Evolutionary conservation across 1,140 invertebrate species (phyloP), one percentile per base, ranked within the genome.

Genomic region (Berghia stephanieae): DNA sequence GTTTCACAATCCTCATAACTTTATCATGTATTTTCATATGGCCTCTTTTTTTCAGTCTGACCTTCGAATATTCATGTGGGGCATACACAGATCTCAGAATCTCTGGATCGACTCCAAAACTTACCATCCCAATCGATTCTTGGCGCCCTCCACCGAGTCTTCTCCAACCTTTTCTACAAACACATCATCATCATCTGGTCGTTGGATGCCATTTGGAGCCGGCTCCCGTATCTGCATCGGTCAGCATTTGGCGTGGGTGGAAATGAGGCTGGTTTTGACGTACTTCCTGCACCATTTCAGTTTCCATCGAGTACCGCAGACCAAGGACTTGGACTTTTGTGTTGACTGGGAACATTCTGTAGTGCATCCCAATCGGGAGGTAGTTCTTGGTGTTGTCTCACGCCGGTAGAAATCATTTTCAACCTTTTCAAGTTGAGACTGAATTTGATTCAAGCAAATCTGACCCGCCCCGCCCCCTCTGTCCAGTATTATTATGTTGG

Each of bases 311-410:
- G 75, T 73, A 8, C n/a, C 73, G 21, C 77, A 77, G 40, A 83
- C 83, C 2, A 71, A 78, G 8, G 77, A 73, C n/a, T 67, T 84
- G 10, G 68, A 74, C 43, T 83, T 84, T 66, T 82, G 81, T 10
- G 80, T 80, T 1, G 83, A 84, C 69, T 84, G 82, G 81, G 79
- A 79, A 13, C 83, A 84, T 60, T 81, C 83, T 36, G 83, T 84
- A 10, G 80, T 84, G 1, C 83, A 84, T 66, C 80, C 81, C 2
- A 82, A 84, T 46, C 79, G 81, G 60, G 83, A 84, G 68, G 78
- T 84, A 69, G 16, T 81, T 10, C 79, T 84, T 44, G 77, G 52
- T 24, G 70, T 79, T 67, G 63, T 38, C 31, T 38, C 34, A 38
- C n/a, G 63, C 36, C 27, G 63, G 24, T 67, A n/a, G n/a, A n/a